Evolutionary conservation across 2,797 vertebrate genomes (phyloP).

Genomic region (Eutrigla gurnardus): DNA sequence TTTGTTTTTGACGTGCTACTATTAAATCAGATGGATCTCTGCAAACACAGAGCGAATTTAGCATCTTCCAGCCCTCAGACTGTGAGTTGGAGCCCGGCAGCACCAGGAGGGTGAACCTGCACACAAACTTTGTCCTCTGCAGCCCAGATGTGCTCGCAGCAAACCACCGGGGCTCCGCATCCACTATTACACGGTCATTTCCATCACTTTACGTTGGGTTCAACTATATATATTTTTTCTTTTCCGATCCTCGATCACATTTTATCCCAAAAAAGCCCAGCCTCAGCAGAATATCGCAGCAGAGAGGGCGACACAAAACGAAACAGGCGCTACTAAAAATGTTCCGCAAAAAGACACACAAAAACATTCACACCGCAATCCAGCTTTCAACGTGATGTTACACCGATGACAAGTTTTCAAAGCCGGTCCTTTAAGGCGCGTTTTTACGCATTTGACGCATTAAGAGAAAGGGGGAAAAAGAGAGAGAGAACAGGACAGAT

Average conservation of each 20-base stretch:
- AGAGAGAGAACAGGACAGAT: background rate
- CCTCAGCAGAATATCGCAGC: conserved; percentile 2
- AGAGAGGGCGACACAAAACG: conserved; percentile 4
- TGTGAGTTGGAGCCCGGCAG: conserved; percentile 24
- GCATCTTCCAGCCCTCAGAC: conserved; percentile 3
- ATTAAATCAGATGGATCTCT: conserved; percentile 9
- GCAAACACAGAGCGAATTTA: conserved; percentile 14
- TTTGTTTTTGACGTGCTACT: background rate
- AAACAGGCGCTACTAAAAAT: conserved; percentile 17
- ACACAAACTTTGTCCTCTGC: conserved; percentile 72
- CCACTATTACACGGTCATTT: background rate
- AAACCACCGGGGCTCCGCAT: background rate
- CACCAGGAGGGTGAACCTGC: conserved; percentile 45
- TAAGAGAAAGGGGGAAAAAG: conserved; percentile 22
- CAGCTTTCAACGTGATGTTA: conserved; percentile 12
- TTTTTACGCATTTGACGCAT: conserved; percentile 49
- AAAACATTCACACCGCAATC: background rate
- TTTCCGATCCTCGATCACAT: background rate
- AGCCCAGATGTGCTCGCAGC: conserved; percentile 73
- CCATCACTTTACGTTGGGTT: background rate
- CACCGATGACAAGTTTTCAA: conserved; percentile 38
- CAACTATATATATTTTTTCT: background rate
- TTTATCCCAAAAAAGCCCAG: background rate
- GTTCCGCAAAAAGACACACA: background rate
- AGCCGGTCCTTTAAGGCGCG: conserved; percentile 1